Conservation (phyloP, 2,113 vertebrate genomes). For the Oncorhynchus tshawytscha region DNA sequence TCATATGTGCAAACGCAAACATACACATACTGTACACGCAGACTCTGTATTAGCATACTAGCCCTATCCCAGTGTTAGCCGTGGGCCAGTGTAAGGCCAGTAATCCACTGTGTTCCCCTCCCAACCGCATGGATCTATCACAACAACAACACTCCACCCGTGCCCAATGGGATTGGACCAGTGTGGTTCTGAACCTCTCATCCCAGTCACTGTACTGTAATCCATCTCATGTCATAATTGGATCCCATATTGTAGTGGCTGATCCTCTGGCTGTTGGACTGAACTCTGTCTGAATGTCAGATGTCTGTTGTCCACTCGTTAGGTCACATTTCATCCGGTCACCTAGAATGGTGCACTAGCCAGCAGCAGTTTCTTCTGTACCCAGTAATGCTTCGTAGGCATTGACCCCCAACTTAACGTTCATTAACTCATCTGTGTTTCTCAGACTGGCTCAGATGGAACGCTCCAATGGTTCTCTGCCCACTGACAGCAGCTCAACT, state of each 20-base stretch:
- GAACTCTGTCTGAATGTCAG: not conserved
- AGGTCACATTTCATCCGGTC: not conserved
- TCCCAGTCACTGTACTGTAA: not conserved
- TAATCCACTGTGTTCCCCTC: no score
- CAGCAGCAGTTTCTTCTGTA: no score
- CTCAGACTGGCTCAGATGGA: constrained; percentile 95
- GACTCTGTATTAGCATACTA: not conserved
- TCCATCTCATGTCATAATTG: not conserved
- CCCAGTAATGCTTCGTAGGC: not conserved
- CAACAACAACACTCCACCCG: not conserved
- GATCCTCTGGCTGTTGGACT: constrained; percentile 11
- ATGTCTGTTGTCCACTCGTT: not conserved
- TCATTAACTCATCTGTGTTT: constrained; percentile 8
- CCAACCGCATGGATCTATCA: no score
- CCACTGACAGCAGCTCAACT: constrained; percentile 93
- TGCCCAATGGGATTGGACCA: no score
- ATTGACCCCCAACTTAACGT: not conserved
- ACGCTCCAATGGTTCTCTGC: constrained; percentile 90
- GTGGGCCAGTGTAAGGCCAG: not conserved
- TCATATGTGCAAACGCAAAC: not conserved
- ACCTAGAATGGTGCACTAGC: not conserved
- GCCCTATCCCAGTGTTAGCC: constrained; percentile 16
- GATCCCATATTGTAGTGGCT: not conserved
- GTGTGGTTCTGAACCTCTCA: not conserved
- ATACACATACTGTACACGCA: not conserved